Base-by-base conservation (phyloP, 2,797 vertebrate species). In the Sebastolobus altivelis region DNA sequence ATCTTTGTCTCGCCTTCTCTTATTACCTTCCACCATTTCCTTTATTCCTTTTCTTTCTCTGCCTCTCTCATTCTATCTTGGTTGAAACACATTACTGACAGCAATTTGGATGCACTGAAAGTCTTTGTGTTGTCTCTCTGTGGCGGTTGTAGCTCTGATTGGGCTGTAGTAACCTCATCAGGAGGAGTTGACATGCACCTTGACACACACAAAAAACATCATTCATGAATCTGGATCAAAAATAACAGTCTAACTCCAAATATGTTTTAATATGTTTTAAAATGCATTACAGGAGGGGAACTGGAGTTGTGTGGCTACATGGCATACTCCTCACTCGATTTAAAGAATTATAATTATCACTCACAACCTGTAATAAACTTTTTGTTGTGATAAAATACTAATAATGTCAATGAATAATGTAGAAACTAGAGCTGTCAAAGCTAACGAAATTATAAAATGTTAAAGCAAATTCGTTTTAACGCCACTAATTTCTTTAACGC, bases 21-120 rank as follows among this genome's bases (percentile, higher is more conserved):
- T 59, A 13, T 88, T 82, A 82, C 88, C 76, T n/a, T 68, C 8
- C 72, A 68, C 75, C 77, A 38, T 86, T 68, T 82, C 55, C 72
- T 81, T 73, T 3, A n/a, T 82, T 38, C 5, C 29, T 59, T 68
- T 56, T 2, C 72, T 85, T 5, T 5, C 31, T 31, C 16, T 46
- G 16, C 43, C 43, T 46, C 43, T 46, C 43, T 46, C 43, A 46
- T n/a, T 52, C 49, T 52, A n/a, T 52, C 29, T 54, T 10, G 58
- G 38, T 43, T 43, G 52, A 77, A 82, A 63, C 56, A 68, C 78
- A 76, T 81, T 72, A 80, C 31, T 72, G 72, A 77, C 71, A 81
- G 78, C 66, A 35, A 79, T 59, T 52, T 73, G 75, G 78, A 79
- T 82, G 54, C 10, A 8, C n/a, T 74, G 62, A 66, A 58, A 38